A percentile compares a stretch with the other conserved stretches of the same genome.
These are phyloP conservation scores for Ceyx cyanopectus DNA, from an alignment of 2,113 vertebrate species.

Conservation along the genomic window DNA sequence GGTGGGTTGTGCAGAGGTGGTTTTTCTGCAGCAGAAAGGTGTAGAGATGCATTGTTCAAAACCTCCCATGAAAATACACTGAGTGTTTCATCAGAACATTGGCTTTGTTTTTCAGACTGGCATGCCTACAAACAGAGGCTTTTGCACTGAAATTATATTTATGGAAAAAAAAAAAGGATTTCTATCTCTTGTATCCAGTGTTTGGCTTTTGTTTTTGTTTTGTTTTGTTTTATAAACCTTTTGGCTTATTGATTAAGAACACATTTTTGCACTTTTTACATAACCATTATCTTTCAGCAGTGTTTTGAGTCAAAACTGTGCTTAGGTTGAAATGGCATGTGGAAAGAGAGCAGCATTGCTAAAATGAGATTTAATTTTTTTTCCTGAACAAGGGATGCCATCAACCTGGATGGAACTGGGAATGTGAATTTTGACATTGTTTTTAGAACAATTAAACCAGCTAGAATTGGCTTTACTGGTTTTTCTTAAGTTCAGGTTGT, in stretches of 20 bases:
- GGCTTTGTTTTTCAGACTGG: constrained; percentile 16
- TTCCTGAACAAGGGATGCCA: background rate
- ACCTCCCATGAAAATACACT: background rate
- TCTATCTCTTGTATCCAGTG: constrained; percentile 28
- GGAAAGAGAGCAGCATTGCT: background rate
- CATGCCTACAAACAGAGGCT: constrained; percentile 2
- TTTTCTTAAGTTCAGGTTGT: background rate
- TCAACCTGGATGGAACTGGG: background rate
- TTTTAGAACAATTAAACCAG: background rate
- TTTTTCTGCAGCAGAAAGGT: background rate
- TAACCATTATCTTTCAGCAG: constrained; percentile 22
- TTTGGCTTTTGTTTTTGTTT: background rate
- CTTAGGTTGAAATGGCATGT: constrained; percentile 10
- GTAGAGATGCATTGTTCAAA: background rate
- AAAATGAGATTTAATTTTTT: background rate
- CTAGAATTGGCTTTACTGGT: background rate
- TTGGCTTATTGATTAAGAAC: constrained; percentile 68
- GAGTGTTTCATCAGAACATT: background rate
- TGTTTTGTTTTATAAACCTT: constrained; percentile 9
- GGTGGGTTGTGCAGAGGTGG: background rate
- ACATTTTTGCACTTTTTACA: constrained; percentile 60
- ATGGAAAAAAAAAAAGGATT: constrained; percentile 65
- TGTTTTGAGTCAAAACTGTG: background rate
- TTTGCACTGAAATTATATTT: constrained; percentile 52
- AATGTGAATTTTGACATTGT: background rate